Base-by-base conservation (phyloP, 2,888 invertebrate species). In the Rhingia rostrata region DNA sequence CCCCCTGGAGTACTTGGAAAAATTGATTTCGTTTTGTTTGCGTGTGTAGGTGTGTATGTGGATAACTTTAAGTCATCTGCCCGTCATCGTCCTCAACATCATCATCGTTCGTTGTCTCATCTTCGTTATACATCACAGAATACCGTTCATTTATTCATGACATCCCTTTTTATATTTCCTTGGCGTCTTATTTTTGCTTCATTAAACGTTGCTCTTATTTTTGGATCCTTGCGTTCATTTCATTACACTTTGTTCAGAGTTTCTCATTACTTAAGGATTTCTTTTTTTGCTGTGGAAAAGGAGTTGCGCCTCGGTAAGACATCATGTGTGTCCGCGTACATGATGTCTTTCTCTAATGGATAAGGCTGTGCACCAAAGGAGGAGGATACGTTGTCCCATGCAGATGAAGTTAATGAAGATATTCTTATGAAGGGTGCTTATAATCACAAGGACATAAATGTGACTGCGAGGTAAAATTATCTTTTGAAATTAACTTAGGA, bases 141-240 rank as follows among this genome's bases (percentile, higher is more conserved):
- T 63, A 63, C 9, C 49, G 39, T 9, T 56, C 12, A 10, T 41
- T 69, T 61, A 67, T 61, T 22, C 45, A 69, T 63, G 54, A 61
- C 49, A 70, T 63, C 22, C 49, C 56, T 54, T 63, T 77, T 45
- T 41, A 47, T 69, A 61, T 69, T 69, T 41, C 49, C 22, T 63
- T 49, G 41, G 70, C 56, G 63, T 70, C 56, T 22, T 22, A 63
- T 70, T 78, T 78, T 54, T 63, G 77, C 77, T 63, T 78, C 77
- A 78, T 69, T 78, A 69, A 70, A 78, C 56, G 69, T 49, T 70
- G 63, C 77, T 63, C 77, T 49, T 63, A 56, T 63, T 56, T 69
- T 49, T 77, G 61, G 35, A 70, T 78, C 56, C 61, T 63, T 78
- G 54, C 33, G 41, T 56, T 70, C 69, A 70, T 78, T 63, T 43